These are phyloP conservation scores for Cyanocitta stelleri DNA, from an alignment of 2,113 vertebrate species.

Conservation along the genomic window DNA sequence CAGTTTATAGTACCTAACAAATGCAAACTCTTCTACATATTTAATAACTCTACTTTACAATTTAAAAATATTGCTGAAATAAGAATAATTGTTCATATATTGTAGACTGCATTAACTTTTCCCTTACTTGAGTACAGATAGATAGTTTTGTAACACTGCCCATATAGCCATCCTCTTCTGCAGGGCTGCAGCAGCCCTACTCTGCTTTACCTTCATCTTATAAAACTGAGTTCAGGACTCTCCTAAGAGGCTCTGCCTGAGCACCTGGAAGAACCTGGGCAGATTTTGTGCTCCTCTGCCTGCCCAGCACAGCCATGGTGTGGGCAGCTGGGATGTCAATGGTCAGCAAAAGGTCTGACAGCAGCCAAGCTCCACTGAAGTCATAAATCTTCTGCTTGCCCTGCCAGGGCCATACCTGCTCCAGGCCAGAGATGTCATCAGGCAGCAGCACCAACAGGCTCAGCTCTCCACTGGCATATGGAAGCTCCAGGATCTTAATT, in stretches of 20 bases:
- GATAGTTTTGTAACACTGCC: neutral
- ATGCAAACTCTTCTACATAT: neutral
- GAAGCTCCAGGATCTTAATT: slow-evolving; percentile 33
- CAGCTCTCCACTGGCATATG: neutral
- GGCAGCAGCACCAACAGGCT: slow-evolving; percentile 44
- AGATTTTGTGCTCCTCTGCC: neutral
- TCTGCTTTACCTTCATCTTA: rapidly evolving
- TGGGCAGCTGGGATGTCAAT: neutral
- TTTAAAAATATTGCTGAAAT: neutral
- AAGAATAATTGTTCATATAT: neutral
- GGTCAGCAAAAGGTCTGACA: neutral
- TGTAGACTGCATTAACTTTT: neutral
- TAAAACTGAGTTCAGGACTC: neutral
- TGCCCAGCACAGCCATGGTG: neutral
- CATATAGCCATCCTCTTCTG: neutral
- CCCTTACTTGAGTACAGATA: neutral
- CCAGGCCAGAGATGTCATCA: slow-evolving; percentile 15
- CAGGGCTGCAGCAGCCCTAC: neutral
- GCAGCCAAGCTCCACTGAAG: neutral
- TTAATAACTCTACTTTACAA: neutral
- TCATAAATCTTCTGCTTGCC: neutral
- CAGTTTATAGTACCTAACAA: neutral
- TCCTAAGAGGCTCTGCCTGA: neutral
- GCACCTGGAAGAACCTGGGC: neutral
- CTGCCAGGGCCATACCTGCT: slow-evolving; percentile 14